Evolutionary conservation across 2,888 invertebrate species (phyloP).

Genomic region (Strigamia transsilvanica): DNA sequence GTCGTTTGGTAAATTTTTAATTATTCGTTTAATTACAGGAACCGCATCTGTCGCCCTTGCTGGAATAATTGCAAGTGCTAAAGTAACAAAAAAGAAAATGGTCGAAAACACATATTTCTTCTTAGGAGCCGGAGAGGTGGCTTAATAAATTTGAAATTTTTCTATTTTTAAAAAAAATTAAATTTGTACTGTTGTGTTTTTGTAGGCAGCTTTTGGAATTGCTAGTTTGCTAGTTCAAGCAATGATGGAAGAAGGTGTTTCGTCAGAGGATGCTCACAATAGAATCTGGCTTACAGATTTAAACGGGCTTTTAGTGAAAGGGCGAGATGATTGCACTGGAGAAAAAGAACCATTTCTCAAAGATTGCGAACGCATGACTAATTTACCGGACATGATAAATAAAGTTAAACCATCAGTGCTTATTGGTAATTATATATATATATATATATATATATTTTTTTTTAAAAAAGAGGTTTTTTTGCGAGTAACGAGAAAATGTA

Average conservation of each 20-base stretch:
- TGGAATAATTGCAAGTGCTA: constrained; percentile 86
- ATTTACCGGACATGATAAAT: constrained; percentile 81
- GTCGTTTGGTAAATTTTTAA: not conserved
- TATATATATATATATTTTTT: too few species aligned
- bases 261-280: constrained; percentile 76
- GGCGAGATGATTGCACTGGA: constrained; percentile 63
- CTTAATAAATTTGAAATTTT: too few species aligned
- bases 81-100: constrained; percentile 82
- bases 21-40: constrained; percentile 57
- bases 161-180: not conserved
- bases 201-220: constrained; percentile 89
- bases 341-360: constrained; percentile 87
- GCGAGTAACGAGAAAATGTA: not conserved
- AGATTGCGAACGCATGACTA: constrained; percentile 76
- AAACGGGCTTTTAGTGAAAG: constrained; percentile 88
- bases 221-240: constrained; percentile 91
- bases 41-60: constrained; percentile 96
- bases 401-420: constrained; percentile 85
- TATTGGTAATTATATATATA: constrained; percentile 81
- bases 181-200: not conserved
- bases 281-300: constrained; percentile 97
- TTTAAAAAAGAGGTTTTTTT: not conserved
- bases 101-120: constrained; percentile 89
- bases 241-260: constrained; percentile 84
- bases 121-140: constrained; percentile 95